phyloP scores from a whole-genome alignment of 1,140 invertebrate species.

The Zaprionus kolodkinae region DNA sequence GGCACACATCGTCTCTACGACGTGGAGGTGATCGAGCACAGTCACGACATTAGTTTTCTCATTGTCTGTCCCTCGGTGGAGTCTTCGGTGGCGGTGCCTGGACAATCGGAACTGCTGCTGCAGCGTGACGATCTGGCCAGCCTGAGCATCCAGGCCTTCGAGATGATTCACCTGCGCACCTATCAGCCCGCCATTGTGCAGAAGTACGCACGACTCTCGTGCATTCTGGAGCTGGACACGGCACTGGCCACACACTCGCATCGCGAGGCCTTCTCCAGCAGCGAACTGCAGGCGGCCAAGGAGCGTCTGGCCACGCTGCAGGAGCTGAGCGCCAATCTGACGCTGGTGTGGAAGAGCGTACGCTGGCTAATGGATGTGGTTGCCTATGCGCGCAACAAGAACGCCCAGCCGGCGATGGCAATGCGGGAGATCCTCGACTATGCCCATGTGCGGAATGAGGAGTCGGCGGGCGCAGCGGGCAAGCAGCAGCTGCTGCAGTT shows the following conservation, averaged over 20 bases:
- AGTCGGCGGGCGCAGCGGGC: constrained; percentile 46
- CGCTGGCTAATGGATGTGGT: constrained; percentile 98
- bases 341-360: constrained; percentile 94
- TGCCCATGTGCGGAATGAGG: constrained; percentile 43
- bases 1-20: constrained; percentile 93
- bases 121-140: constrained; percentile 92
- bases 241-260: constrained; percentile 96
- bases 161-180: constrained; percentile 96
- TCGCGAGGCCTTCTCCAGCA: constrained; percentile 96
- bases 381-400: constrained; percentile 94
- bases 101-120: constrained; percentile 92
- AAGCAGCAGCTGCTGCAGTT: constrained; percentile 87
- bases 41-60: constrained; percentile 93
- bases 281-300: constrained; percentile 93
- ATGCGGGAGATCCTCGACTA: constrained; percentile 79
- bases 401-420: constrained; percentile 61
- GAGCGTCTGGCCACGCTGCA: constrained; percentile 92
- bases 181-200: constrained; percentile 95
- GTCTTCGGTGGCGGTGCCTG: constrained; percentile 94
- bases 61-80: constrained; percentile 95
- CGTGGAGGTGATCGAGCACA: constrained; percentile 95
- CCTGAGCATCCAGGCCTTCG: constrained; percentile 93
- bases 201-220: constrained; percentile 95
- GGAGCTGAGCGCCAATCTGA: constrained; percentile 92
- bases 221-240: constrained; percentile 95